Base-by-base conservation (phyloP, 2,888 invertebrate species). In the Microctonus hyperodae region DNA sequence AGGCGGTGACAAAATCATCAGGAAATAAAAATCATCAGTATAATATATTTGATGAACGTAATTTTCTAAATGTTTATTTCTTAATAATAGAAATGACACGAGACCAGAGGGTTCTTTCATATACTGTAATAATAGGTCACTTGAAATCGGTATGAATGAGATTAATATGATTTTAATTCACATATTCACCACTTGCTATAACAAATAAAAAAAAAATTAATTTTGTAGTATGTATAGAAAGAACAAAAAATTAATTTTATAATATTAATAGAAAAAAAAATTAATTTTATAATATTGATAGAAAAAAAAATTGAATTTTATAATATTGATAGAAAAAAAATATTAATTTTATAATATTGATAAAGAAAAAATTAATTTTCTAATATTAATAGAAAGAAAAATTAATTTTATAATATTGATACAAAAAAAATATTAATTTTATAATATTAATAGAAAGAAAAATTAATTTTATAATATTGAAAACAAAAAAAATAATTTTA, bases 161-260 rank as follows among this genome's bases (percentile, higher is more conserved):
- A 83, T 83, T 83, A 81, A 83, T 83, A 81, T 76, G 83, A 82
- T 76, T 83, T 83, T 83, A 82, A 83, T 77, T 80, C 78, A 80
- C 81, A n/a, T n/a, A n/a, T 81, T 11, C 28, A 53, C 13, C 50
- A 20, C 5, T 50, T 25, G 25, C 13, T 25, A n/a, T 37, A 5
- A 37, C 37, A n/a, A 37, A 37, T 48, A 22, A 7, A 13, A 9
- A 22, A 16, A 6, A 28, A 20, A n/a, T 23, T 28, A 51, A 5
- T n/a, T 23, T n/a, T n/a, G 22, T n/a, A 48, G 62, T 31, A 62
- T 25, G 44, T 10, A 62, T 5, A 5, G 2, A 22, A 31, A 28
- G 4, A 33, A 51, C n/a, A 51, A 33, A 4, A 28, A 20, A n/a
- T 23, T 28, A 51, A 5, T n/a, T 23, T n/a, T n/a, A 22, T n/a